These are phyloP conservation scores for Canis aureus DNA, from an alignment of 2,113 vertebrate genomes.

Conservation along the genomic window DNA sequence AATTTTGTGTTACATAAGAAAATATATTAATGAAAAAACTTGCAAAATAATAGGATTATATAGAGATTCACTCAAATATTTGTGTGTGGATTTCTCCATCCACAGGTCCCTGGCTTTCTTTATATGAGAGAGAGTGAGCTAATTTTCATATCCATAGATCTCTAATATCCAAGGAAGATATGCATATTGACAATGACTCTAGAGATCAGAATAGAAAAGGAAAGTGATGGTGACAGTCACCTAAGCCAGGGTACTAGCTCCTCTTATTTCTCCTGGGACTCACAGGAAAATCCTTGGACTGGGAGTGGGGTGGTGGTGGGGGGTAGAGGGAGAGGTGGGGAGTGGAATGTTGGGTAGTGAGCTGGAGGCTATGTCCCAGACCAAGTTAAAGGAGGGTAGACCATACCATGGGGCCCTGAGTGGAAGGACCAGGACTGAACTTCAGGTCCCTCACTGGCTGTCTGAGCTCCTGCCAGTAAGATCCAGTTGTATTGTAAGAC, in stretches of 20 bases:
- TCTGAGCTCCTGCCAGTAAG: not conserved
- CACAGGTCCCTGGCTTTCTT: not conserved
- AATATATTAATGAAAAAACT: slow-evolving; percentile 11
- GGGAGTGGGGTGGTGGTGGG: too few species aligned
- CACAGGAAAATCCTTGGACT: not conserved
- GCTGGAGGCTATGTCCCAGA: not conserved
- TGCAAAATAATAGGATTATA: not conserved
- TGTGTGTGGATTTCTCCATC: not conserved
- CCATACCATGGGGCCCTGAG: not conserved
- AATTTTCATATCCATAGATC: slow-evolving; percentile 9
- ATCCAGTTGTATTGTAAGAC: not conserved
- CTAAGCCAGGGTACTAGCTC: not conserved
- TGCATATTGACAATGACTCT: not conserved
- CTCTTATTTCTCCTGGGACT: not conserved
- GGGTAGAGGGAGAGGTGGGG: too few species aligned
- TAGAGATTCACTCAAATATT: not conserved
- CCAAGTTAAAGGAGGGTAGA: not conserved
- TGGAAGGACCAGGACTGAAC: not conserved
- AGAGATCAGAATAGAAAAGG: not conserved
- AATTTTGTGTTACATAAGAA: slow-evolving; percentile 32
- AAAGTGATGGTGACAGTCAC: not conserved
- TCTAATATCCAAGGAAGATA: not conserved
- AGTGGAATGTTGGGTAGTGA: not conserved
- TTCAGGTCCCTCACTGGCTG: not conserved
- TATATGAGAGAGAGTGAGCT: not conserved